phyloP scores from a whole-genome alignment of 2,888 invertebrate genomes.

The Norana najaformis region DNA sequence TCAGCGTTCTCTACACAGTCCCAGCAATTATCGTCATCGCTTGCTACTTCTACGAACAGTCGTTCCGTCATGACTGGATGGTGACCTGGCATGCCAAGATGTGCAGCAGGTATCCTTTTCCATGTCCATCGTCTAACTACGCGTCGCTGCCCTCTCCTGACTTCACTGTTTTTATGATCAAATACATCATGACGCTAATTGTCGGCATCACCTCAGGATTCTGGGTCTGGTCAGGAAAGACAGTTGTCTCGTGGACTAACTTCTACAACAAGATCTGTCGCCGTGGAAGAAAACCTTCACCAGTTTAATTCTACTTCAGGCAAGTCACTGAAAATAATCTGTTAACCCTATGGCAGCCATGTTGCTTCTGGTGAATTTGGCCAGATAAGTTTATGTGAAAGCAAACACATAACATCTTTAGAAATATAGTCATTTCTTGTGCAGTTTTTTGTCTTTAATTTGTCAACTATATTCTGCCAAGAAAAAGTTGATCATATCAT shows the following conservation, averaged over 20 bases:
- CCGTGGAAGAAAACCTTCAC: constrained; percentile 18
- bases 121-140: constrained; percentile 30
- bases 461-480: too few species aligned
- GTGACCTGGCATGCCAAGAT: constrained; percentile 65
- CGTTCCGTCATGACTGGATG: constrained; percentile 89
- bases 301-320: background rate
- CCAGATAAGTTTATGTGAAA: too few species aligned
- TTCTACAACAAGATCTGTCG: constrained; percentile 48
- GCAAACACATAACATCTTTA: too few species aligned
- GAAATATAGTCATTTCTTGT: too few species aligned
- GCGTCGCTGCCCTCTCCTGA: constrained; percentile 65
- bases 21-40: constrained; percentile 90
- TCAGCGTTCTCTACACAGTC: constrained; percentile 91
- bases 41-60: constrained; percentile 91
- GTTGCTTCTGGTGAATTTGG: too few species aligned
- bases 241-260: constrained; percentile 80
- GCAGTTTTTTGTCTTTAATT: too few species aligned
- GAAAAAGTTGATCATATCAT: too few species aligned
- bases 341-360: too few species aligned
- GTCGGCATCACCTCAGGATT: constrained; percentile 95
- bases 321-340: background rate
- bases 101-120: constrained; percentile 39
- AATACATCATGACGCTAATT: constrained; percentile 92
- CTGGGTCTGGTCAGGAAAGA: constrained; percentile 97
- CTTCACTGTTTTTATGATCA: constrained; percentile 92